Percentiles rank a stretch among this genome's conserved stretches.
These are phyloP conservation scores for Coelinius sp. DNA, from an alignment of 2,888 invertebrate species.

Conservation along the genomic window DNA sequence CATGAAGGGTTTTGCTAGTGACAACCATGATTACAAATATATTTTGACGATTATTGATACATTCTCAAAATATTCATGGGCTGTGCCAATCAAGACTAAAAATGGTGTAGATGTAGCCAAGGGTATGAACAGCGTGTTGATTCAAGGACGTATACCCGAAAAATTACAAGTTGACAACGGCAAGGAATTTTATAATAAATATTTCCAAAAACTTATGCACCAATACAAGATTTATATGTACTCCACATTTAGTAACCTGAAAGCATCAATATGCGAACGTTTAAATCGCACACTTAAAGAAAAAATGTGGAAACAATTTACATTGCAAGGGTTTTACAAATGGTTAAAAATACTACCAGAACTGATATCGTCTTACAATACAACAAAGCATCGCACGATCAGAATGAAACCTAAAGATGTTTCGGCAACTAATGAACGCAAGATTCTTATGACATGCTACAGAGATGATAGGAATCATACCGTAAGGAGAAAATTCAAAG, in stretches of 20 bases:
- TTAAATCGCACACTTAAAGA: slow-evolving; percentile 47
- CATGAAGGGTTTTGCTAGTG: no score
- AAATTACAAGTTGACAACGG: slow-evolving; percentile 42
- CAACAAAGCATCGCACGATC: no score
- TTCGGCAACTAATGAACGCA: no score
- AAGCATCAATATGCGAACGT: slow-evolving; percentile 55
- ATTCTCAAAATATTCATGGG: slow-evolving; percentile 66
- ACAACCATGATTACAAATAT: slow-evolving; percentile 59
- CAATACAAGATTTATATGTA: slow-evolving; percentile 28
- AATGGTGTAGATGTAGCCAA: no score
- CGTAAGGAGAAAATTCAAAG: no score
- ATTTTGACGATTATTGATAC: slow-evolving; percentile 64
- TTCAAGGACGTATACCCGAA: slow-evolving; percentile 17
- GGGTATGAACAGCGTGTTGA: slow-evolving; percentile 34
- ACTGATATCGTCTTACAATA: no score
- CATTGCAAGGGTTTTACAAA: slow-evolving; percentile 52
- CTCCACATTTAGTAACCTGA: slow-evolving; percentile 43
- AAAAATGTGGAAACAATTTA: slow-evolving; percentile 54
- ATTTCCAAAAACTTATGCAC: slow-evolving; percentile 32
- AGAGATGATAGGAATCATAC: no score
- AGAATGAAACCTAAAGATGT: no score
- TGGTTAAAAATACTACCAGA: no score
- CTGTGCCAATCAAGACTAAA: slow-evolving; percentile 61
- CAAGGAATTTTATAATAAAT: slow-evolving; percentile 43
- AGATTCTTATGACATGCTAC: no score